phyloP scores from a whole-genome alignment of 1,140 invertebrate species.

The Leptopilina clavipes region DNA sequence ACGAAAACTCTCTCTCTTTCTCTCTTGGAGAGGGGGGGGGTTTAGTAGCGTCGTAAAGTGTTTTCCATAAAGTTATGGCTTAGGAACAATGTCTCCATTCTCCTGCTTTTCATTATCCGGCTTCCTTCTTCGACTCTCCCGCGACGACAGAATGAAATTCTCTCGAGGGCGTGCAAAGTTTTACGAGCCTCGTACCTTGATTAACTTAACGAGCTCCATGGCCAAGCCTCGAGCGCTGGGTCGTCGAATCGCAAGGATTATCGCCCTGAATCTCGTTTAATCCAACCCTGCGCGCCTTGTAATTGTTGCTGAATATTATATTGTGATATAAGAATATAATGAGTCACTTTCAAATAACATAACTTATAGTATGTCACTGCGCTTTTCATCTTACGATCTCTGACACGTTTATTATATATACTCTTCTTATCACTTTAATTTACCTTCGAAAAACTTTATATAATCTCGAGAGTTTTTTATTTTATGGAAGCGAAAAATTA shows the following conservation, averaged over 20 bases:
- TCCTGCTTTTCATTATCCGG: constrained; percentile 32
- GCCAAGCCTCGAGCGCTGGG: constrained; percentile 7
- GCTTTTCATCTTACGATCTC: not conserved
- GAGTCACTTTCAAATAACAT: constrained; percentile 1
- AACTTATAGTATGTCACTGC: not conserved
- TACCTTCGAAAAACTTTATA: not conserved
- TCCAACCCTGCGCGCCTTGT: constrained; percentile 5
- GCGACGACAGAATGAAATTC: constrained; percentile 32
- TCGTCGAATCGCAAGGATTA: constrained; percentile 3
- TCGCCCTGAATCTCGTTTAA: constrained; percentile 19
- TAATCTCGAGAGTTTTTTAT: too few species aligned
- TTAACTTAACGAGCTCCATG: constrained; percentile 38
- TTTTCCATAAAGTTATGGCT: constrained; percentile 30
- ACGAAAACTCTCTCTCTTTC: not conserved
- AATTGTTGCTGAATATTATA: constrained; percentile 34
- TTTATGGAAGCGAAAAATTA: too few species aligned
- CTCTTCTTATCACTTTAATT: not conserved
- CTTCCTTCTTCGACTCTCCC: constrained; percentile 28
- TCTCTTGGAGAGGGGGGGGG: not conserved
- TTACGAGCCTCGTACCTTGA: constrained; percentile 19
- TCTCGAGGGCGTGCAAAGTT: constrained; percentile 32
- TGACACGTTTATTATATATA: not conserved
- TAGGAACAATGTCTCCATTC: constrained; percentile 34
- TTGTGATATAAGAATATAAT: constrained; percentile 28
- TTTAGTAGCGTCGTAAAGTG: constrained; percentile 26